Conservation (phyloP, 2,113 vertebrate genomes). For the Ceyx cyanopectus region DNA sequence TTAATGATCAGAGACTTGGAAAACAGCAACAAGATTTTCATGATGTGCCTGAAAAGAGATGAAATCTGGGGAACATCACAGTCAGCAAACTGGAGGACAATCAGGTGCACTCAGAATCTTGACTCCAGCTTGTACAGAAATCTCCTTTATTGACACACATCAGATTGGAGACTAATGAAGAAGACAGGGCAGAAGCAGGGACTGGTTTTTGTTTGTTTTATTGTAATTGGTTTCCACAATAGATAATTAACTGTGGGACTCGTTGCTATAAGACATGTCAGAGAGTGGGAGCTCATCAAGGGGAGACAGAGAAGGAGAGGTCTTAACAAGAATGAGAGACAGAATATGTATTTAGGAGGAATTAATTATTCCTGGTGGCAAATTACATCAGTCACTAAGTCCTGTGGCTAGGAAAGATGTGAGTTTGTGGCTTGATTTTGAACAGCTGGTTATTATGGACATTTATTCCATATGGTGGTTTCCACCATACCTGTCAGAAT, state of each 20-base stretch:
- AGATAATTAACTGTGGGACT: constrained; percentile 45
- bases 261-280: neutral
- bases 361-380: neutral
- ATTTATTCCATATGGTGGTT: neutral
- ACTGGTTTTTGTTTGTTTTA: constrained; percentile 28
- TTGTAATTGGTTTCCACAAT: constrained; percentile 54
- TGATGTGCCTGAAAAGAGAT: neutral
- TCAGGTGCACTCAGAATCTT: neutral
- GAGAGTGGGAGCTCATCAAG: neutral
- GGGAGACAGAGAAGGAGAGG: neutral
- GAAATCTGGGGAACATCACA: neutral
- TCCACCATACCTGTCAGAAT: neutral
- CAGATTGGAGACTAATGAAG: constrained; percentile 28
- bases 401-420: neutral
- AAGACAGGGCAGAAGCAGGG: neutral
- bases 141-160: constrained; percentile 42
- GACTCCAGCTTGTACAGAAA: neutral
- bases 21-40: neutral
- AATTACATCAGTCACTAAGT: neutral
- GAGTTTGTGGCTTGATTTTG: neutral
- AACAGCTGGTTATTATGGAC: neutral
- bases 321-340: neutral
- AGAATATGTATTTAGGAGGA: neutral
- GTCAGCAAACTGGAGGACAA: constrained; percentile 7
- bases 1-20: neutral